These are phyloP conservation scores for Spatula clypeata DNA, from an alignment of 2,797 vertebrate genomes.

Conservation along the genomic window DNA sequence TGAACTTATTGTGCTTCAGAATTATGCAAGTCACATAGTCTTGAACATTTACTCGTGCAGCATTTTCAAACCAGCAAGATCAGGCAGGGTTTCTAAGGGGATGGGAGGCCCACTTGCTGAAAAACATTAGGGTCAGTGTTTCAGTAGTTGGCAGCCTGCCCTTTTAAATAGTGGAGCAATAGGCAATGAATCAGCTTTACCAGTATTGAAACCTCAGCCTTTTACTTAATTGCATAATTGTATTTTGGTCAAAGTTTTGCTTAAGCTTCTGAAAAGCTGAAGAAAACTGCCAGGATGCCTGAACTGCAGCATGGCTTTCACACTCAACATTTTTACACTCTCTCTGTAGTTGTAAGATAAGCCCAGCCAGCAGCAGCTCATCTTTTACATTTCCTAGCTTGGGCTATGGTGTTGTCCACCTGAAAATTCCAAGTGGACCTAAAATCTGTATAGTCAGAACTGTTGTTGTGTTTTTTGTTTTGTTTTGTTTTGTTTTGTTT, in stretches of 20 bases:
- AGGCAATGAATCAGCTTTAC: background rate
- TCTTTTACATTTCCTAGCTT: background rate
- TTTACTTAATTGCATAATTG: background rate
- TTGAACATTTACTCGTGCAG: background rate
- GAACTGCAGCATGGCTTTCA: background rate
- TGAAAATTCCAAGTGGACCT: background rate
- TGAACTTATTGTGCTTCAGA: background rate
- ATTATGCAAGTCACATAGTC: background rate
- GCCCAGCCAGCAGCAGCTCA: background rate
- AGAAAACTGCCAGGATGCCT: background rate
- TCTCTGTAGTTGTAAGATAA: background rate
- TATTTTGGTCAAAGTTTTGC: background rate
- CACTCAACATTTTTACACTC: background rate
- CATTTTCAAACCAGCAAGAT: background rate
- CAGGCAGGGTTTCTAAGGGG: background rate
- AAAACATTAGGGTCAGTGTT: background rate
- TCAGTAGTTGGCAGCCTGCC: background rate
- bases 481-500: background rate
- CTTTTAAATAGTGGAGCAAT: background rate
- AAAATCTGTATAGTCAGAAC: background rate
- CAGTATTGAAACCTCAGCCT: background rate
- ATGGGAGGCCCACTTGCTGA: background rate
- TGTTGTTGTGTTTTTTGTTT: no score
- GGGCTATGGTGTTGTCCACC: accelerated
- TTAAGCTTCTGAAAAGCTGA: background rate